A percentile compares a stretch with the other conserved stretches of the same genome.
Evolutionary conservation across 2,888 invertebrate species (phyloP).

Genomic region (Pegoplata infirma): DNA sequence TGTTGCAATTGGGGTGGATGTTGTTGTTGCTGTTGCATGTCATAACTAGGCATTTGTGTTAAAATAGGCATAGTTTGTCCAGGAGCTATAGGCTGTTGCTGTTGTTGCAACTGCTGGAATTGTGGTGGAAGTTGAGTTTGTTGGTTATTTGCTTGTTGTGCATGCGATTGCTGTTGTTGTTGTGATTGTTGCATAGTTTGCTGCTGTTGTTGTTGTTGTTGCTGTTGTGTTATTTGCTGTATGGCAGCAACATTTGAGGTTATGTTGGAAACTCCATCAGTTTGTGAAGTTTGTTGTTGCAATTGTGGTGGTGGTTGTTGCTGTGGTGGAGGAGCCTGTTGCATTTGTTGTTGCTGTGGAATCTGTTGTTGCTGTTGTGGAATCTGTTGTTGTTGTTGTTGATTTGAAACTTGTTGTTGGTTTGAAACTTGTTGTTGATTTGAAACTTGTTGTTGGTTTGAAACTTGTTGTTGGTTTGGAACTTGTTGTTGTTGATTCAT

Average conservation of each 20-base stretch:
- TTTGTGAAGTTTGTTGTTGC: slow-evolving; percentile 73
- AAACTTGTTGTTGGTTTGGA: slow-evolving; percentile 50
- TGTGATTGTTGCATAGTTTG: slow-evolving; percentile 41
- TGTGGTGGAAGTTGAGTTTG: slow-evolving; percentile 63
- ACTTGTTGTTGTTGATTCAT: not conserved
- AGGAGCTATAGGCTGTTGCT: slow-evolving; percentile 62
- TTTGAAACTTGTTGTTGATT: slow-evolving; percentile 53
- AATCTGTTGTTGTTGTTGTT: slow-evolving; percentile 1
- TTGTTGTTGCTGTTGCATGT: slow-evolving; percentile 65
- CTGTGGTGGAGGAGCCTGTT: slow-evolving; percentile 42
- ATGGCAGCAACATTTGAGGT: slow-evolving; percentile 44
- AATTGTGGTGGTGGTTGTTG: slow-evolving; percentile 61
- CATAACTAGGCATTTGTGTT: slow-evolving; percentile 71
- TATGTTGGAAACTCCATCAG: slow-evolving; percentile 69
- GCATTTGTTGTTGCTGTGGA: slow-evolving; percentile 49
- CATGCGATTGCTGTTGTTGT: slow-evolving; percentile 49
- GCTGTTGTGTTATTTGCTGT: slow-evolving; percentile 18
- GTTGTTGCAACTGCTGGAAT: slow-evolving; percentile 71
- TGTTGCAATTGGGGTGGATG: slow-evolving; percentile 61
- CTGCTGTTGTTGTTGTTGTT: slow-evolving; percentile 56
- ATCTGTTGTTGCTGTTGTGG: slow-evolving; percentile 54
- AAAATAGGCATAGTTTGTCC: slow-evolving; percentile 75
- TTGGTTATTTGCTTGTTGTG: slow-evolving; percentile 47
- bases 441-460: slow-evolving; percentile 43
- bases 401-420: slow-evolving; percentile 25